Evolutionary conservation across 1,140 invertebrate species (phyloP), one percentile per base, ranked within the genome.

Genomic region (Uloborus diversus): DNA sequence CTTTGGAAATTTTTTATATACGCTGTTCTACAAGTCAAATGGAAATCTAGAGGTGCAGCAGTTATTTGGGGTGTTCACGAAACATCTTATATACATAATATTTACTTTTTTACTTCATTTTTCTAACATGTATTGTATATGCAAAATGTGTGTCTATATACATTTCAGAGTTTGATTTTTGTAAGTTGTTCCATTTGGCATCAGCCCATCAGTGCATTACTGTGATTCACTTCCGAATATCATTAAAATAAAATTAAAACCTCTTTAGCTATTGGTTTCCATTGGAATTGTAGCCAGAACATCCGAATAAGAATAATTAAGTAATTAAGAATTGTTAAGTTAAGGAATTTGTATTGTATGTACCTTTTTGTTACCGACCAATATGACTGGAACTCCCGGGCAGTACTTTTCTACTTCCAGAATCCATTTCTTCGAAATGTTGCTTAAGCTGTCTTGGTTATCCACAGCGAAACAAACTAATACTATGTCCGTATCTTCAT

Each of bases 311-410:
- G 9, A 11, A 47, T 47, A 47, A 47, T 47, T n/a, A 47, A 11
- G 42, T 47, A 9, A 47, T n/a, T 11, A n/a, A 17, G 14, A 49
- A 49, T 49, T 49, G 47, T 2, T 1, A 17, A 49, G 47, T 17
- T 49, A 49, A 20, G 20, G 27, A 1, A 1, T 2, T 2, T 17
- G 25, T 42, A n/a, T n/a, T n/a, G n/a, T n/a, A n/a, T n/a, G n/a
- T n/a, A n/a, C 37, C 4, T 35, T 56, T 47, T 75, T 75, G 42
- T 76, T 76, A 7, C 57, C 73, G 9, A 78, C 73, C 1, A 78
- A 20, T 17, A 78, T 28, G 27, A 78, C 33, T 7, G 73, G 73
- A 9, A 32, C 62, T 17, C 47, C 59, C 4, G 73, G 73, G 30
- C 14, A 13, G 47, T 56, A 4, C 23, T 59, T 23, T n/a, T 23